These are phyloP conservation scores for Plebejus melissa DNA, from an alignment of 2,888 invertebrate species.

Conservation along the genomic window DNA sequence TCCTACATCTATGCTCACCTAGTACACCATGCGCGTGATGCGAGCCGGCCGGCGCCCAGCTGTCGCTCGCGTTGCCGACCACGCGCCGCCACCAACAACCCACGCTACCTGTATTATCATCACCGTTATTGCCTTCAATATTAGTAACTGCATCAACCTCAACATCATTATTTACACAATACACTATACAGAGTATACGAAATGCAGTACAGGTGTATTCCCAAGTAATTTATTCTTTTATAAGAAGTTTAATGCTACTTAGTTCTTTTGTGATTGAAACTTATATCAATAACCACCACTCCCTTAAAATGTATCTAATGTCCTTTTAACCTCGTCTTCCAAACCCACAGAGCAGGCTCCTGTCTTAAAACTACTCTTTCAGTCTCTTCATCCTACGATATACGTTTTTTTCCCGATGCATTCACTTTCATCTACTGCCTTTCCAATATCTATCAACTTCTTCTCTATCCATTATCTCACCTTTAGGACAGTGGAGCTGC, in stretches of 20 bases:
- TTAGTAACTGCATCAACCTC: background rate
- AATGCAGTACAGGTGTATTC: too few relatives aligned
- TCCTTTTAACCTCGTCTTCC: too few relatives aligned
- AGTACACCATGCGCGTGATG: conserved; percentile 69
- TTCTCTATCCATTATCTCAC: conserved; percentile 49
- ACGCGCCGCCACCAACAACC: conserved; percentile 73
- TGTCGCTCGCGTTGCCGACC: conserved; percentile 60
- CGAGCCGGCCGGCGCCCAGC: conserved; percentile 66
- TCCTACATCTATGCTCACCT: conserved; percentile 43
- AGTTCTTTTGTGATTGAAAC: too few relatives aligned
- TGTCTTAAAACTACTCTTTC: too few relatives aligned
- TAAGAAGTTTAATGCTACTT: too few relatives aligned
- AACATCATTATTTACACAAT: background rate
- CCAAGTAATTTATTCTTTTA: too few relatives aligned
- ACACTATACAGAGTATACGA: too few relatives aligned
- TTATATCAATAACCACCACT: too few relatives aligned
- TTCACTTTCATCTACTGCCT: background rate
- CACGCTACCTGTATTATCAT: conserved; percentile 54
- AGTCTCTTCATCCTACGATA: too few relatives aligned
- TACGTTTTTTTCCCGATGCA: too few relatives aligned
- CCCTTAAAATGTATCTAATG: too few relatives aligned
- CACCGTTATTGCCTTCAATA: background rate
- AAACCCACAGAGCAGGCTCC: too few relatives aligned
- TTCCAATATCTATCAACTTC: background rate
- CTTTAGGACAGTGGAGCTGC: conserved; percentile 90